Conservation (phyloP, 2,888 invertebrate species). For the Andrena flavipes region DNA sequence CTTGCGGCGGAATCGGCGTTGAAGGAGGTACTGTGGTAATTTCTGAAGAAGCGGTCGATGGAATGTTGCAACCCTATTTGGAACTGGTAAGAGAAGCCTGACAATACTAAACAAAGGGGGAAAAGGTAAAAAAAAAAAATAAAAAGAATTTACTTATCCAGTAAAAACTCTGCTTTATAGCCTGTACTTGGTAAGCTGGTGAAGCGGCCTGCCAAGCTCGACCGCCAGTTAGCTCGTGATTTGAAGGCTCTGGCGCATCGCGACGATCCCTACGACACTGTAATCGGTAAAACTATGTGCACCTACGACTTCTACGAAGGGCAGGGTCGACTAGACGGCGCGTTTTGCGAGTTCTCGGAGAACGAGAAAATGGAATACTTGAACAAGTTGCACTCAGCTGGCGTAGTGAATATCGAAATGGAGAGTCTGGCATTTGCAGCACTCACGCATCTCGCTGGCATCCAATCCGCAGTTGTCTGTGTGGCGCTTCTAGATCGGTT, state of each 20-base stretch:
- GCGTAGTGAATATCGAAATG: constrained; percentile 98
- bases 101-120: no score
- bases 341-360: constrained; percentile 97
- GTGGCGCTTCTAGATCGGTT: constrained; percentile 96
- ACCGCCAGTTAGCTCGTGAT: constrained; percentile 92
- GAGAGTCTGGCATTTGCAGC: constrained; percentile 97
- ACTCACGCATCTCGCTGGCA: constrained; percentile 96
- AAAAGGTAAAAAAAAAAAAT: no score
- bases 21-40: constrained; percentile 98
- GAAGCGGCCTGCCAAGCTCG: constrained; percentile 93
- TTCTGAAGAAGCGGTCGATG: constrained; percentile 96
- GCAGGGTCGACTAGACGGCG: constrained; percentile 97
- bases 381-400: constrained; percentile 89
- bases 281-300: constrained; percentile 97
- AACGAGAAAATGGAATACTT: constrained; percentile 96
- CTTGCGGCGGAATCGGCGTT: constrained; percentile 96
- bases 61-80: constrained; percentile 91
- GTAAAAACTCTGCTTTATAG: constrained; percentile 85
- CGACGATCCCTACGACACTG: constrained; percentile 93
- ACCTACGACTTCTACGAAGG: constrained; percentile 99
- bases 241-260: constrained; percentile 90
- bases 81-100: constrained; percentile 89
- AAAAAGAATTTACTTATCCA: no score
- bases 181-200: constrained; percentile 94
- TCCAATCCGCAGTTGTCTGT: constrained; percentile 97